Evolutionary conservation across 2,797 vertebrate genomes (phyloP).

Genomic region (Muscicapa striata): DNA sequence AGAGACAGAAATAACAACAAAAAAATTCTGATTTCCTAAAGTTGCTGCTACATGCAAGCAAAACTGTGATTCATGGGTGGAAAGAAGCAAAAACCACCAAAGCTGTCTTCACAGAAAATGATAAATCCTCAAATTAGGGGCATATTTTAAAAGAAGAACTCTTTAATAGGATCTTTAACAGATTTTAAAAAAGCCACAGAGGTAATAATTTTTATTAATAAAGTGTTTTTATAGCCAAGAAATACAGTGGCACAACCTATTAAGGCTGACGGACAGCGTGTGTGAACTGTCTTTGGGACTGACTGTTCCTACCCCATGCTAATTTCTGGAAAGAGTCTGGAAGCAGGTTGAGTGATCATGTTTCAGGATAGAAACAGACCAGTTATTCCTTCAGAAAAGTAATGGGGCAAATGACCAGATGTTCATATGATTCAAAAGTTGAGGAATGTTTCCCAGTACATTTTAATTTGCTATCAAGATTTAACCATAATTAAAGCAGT

Average conservation of each 20-base stretch:
- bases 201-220: not conserved
- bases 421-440: not conserved
- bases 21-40: not conserved
- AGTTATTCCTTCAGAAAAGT: not conserved
- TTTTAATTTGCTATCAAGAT: not conserved
- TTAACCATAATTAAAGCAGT: not conserved
- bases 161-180: not conserved
- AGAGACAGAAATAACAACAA: not conserved
- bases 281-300: not conserved
- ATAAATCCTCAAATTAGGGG: not conserved
- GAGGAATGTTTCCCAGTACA: not conserved
- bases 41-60: not conserved
- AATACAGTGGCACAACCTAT: not conserved
- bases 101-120: not conserved
- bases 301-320: not conserved
- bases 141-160: not conserved
- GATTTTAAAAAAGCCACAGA: not conserved
- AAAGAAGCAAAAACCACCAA: not conserved
- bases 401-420: not conserved
- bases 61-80: not conserved
- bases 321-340: not conserved
- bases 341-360: not conserved
- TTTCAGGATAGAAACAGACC: not conserved
- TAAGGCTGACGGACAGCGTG: accelerated
- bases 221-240: not conserved